A percentile compares a stretch with the other conserved stretches of the same genome.
Evolutionary conservation across 2,797 vertebrate species (phyloP).

Genomic region (Falco naumanni): DNA sequence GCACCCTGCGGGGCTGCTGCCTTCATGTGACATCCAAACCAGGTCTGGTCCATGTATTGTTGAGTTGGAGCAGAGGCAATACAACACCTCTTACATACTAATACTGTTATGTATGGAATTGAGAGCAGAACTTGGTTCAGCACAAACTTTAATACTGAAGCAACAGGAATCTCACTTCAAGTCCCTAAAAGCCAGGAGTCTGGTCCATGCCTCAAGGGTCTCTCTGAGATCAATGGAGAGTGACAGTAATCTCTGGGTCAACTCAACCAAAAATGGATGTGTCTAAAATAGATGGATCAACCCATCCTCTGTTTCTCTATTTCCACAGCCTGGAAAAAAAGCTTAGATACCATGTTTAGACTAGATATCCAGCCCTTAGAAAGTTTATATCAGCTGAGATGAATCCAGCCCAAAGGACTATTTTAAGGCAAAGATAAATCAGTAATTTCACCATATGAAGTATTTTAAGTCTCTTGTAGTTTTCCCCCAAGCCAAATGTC

Average conservation of each 20-base stretch:
- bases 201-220: background rate
- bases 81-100: background rate
- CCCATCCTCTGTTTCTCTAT: background rate
- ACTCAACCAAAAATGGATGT: background rate
- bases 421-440: background rate
- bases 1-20: background rate
- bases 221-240: background rate
- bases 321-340: background rate
- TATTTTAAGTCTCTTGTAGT: background rate
- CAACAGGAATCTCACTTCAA: background rate
- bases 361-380: background rate
- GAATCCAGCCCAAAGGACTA: background rate
- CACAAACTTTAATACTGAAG: background rate
- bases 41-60: rapidly evolving
- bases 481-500: background rate
- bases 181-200: background rate
- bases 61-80: background rate
- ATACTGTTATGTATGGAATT: background rate
- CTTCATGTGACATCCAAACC: background rate
- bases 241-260: background rate
- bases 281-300: background rate
- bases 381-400: background rate
- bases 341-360: background rate
- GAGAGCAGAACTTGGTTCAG: background rate
- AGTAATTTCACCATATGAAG: background rate